Conservation (phyloP, 1,140 invertebrate genomes). For the Eupeodes corollae region DNA sequence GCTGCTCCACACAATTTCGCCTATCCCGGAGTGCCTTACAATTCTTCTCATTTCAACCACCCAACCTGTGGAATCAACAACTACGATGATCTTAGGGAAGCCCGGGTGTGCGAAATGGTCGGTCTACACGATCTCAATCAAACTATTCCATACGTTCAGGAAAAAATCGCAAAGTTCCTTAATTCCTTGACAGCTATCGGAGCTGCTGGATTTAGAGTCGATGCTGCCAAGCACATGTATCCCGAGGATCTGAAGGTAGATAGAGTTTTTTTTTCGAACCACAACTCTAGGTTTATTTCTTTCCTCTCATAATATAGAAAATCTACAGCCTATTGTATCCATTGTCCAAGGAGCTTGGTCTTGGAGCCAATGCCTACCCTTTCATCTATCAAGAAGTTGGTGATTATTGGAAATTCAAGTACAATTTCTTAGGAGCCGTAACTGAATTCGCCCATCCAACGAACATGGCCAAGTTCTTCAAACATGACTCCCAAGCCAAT, state of each 20-base stretch:
- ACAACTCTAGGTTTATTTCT: neutral
- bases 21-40: constrained; percentile 39
- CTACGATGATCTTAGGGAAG: constrained; percentile 38
- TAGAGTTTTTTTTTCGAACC: neutral
- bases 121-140: constrained; percentile 54
- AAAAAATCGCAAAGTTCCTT: constrained; percentile 45
- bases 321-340: constrained; percentile 43
- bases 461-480: constrained; percentile 39
- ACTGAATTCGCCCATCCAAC: constrained; percentile 48
- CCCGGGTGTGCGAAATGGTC: constrained; percentile 49
- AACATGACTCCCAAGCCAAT: neutral
- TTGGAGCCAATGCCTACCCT: constrained; percentile 38
- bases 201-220: constrained; percentile 54
- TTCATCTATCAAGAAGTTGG: constrained; percentile 63
- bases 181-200: constrained; percentile 49
- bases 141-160: constrained; percentile 43
- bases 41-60: constrained; percentile 32
- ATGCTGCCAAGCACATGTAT: constrained; percentile 56
- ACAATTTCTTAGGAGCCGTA: constrained; percentile 42
- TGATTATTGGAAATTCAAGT: constrained; percentile 38
- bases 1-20: constrained; percentile 11
- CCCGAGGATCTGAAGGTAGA: constrained; percentile 40
- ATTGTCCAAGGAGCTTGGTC: constrained; percentile 41
- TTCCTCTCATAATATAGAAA: too few relatives aligned
- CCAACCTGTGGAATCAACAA: constrained; percentile 29